Evolutionary conservation across 2,888 invertebrate species (phyloP).

Genomic region (Cetonia aurata): DNA sequence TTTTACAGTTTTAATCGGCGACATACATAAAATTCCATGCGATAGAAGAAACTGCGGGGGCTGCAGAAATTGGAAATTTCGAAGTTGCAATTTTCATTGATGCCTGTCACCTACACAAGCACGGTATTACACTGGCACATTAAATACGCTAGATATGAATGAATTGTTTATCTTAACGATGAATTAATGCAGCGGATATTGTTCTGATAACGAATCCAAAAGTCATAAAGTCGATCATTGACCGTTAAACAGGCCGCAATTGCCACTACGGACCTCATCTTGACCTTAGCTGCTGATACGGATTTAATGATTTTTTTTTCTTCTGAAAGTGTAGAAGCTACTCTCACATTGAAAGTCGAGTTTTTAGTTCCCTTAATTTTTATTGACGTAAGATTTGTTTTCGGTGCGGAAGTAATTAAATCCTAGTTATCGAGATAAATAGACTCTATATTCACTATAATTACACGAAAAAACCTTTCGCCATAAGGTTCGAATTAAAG

Average conservation of each 20-base stretch:
- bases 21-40: no score
- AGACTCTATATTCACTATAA: no score
- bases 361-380: not conserved
- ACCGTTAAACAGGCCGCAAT: conserved; percentile 52
- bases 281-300: conserved; percentile 46
- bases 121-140: no score
- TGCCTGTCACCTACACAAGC: no score
- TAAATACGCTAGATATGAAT: conserved; percentile 49
- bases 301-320: conserved; percentile 39
- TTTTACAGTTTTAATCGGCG: no score
- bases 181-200: conserved; percentile 54
- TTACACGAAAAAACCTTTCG: no score
- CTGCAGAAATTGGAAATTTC: not conserved
- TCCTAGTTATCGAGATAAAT: no score
- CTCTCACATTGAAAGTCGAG: not conserved
- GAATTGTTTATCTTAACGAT: conserved; percentile 49
- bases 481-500: no score
- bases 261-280: conserved; percentile 45
- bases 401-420: no score
- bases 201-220: conserved; percentile 55
- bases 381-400: not conserved
- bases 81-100: conserved; percentile 18
- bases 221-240: conserved; percentile 58
- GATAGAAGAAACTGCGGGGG: no score
- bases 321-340: not conserved